phyloP scores from a whole-genome alignment of 2,113 vertebrate genomes.

The Gallinago undulata region DNA sequence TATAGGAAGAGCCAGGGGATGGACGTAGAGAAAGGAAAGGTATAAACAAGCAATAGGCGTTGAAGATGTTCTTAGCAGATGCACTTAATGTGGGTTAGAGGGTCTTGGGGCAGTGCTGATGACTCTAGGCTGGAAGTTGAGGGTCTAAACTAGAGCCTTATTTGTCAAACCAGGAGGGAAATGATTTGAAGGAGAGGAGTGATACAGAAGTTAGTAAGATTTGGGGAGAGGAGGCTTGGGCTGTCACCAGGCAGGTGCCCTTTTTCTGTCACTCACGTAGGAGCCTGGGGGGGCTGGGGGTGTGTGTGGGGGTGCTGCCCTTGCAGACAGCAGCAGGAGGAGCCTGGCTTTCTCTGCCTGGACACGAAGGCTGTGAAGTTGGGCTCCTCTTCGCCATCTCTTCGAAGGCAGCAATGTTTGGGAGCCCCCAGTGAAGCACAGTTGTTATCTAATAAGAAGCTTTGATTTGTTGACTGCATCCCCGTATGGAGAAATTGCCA shows the following conservation, averaged over 20 bases:
- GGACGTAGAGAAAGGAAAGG: not conserved
- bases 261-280: not conserved
- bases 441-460: not conserved
- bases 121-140: not conserved
- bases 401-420: not conserved
- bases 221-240: not conserved
- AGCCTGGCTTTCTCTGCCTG: not conserved
- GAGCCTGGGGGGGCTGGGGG: not conserved
- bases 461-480: not conserved
- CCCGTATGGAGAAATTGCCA: not conserved
- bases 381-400: rapidly evolving
- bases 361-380: not conserved
- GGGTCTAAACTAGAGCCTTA: not conserved
- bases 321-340: not conserved
- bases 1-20: not conserved
- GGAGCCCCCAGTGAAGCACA: not conserved
- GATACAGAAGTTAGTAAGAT: not conserved
- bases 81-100: not conserved
- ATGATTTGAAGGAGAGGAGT: not conserved
- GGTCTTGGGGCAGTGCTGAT: not conserved
- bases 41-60: not conserved
- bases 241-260: not conserved
- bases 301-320: not conserved
- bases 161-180: not conserved
- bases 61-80: not conserved